Base-by-base conservation (phyloP, 2,888 invertebrate genomes). In the Agriopis leucophaearia region DNA sequence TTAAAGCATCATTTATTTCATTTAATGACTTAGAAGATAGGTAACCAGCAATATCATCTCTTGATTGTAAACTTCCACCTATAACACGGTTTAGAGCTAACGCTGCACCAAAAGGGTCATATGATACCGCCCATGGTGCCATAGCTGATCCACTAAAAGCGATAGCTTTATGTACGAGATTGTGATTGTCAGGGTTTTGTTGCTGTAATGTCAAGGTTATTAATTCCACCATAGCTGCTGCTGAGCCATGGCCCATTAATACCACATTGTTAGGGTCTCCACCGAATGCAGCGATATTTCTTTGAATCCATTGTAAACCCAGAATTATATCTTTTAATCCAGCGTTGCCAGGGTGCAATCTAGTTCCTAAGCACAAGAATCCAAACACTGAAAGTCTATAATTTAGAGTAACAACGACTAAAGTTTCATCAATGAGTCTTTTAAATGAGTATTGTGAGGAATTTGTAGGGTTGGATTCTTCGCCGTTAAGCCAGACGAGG, bases 311-410 rank as follows among this genome's bases (percentile, higher is more conserved):
- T 71, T 94, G 83, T 64, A 98, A 88, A 0, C 96, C 97, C 87
- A 97, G 94, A 69, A 96, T 95, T 73, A 98, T 97, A 84, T 98
- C 98, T 82, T 96, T 96, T 42, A 98, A 87, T 0, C 98, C 98
- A 70, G 97, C 96, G 84, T 98, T 98, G 0, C 98, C 98, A 0
- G 96, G 95, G 1, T 95, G 95, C 73, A 94, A 94, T 15, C 83
- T 70, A 0, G 90, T 92, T 13, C 95, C 95, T 64, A 95, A 83
- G 66, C 95, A 95, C 18, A 96, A 92, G 85, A 96, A 96, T 38
- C 96, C 97, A 75, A 96, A 96, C 38, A 96, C 94, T 56, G 96
- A 96, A n/a, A 95, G 91, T 48, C 97, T 91, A 81, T 96, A 97
- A 80, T 96, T 96, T 45, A 96, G 88, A 6, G 95, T 94, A 6